phyloP scores from a whole-genome alignment of 2,113 vertebrate genomes.

The Bungarus multicinctus region DNA sequence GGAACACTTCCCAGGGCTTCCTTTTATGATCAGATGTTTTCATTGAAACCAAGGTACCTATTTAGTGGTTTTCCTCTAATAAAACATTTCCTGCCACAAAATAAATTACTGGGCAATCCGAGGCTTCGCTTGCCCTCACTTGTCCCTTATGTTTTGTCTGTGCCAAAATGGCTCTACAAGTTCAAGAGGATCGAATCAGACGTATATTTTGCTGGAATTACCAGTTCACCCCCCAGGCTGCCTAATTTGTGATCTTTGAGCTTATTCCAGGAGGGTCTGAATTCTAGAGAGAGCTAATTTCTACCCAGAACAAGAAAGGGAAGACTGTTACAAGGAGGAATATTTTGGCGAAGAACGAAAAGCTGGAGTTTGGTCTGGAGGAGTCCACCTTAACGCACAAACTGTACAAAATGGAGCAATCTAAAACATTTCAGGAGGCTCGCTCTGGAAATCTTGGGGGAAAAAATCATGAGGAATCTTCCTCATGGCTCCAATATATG shows the following conservation, averaged over 20 bases:
- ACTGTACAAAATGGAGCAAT: background rate
- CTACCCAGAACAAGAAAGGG: background rate
- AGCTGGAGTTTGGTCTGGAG: background rate
- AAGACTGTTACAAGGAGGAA: background rate
- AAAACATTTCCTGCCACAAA: conserved; percentile 38
- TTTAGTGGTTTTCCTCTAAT: conserved; percentile 46
- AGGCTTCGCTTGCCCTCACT: background rate
- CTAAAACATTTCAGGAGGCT: background rate
- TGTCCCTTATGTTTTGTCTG: background rate
- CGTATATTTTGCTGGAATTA: background rate
- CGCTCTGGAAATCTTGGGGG: too few relatives aligned
- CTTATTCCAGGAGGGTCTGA: background rate
- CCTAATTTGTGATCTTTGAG: background rate
- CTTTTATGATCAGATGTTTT: background rate
- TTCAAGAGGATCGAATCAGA: too few relatives aligned
- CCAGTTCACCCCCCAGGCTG: background rate
- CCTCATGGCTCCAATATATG: background rate
- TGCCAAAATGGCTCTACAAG: background rate
- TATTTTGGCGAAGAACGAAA: background rate
- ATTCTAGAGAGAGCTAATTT: background rate
- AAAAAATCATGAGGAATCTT: background rate
- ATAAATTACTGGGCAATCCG: conserved; percentile 25
- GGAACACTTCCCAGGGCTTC: conserved; percentile 12
- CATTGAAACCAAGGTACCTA: conserved; percentile 30
- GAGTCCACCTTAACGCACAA: background rate